Percentiles rank a stretch among this genome's conserved stretches.
Evolutionary conservation across 2,888 invertebrate genomes (phyloP).

Genomic region (Hypolimnas misippus): DNA sequence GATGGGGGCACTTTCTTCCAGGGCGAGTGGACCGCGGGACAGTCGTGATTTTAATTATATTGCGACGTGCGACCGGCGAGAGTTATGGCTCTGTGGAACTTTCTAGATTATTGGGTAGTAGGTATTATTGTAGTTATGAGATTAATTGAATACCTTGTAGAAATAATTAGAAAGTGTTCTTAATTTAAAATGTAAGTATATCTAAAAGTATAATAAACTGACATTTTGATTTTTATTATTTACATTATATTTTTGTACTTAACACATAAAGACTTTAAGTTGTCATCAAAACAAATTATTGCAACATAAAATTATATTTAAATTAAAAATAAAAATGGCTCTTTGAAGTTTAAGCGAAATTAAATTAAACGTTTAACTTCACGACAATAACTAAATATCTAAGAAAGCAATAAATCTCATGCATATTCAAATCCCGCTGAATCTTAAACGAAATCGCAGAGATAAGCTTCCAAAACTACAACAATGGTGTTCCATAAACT

Average conservation of each 20-base stretch:
- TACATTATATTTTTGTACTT: too few species aligned
- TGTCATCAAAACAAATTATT: not conserved
- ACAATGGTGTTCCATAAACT: slow-evolving; percentile 68
- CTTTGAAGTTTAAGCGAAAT: not conserved
- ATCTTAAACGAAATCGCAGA: slow-evolving; percentile 43
- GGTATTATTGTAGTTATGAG: slow-evolving; percentile 15
- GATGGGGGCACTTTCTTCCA: slow-evolving; percentile 69
- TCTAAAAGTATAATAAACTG: too few species aligned
- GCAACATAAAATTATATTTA: not conserved
- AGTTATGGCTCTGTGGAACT: slow-evolving; percentile 69
- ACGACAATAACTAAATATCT: slow-evolving; percentile 7
- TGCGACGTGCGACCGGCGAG: slow-evolving; percentile 72
- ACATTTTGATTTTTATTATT: too few species aligned
- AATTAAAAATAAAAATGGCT: not conserved
- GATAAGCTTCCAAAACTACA: slow-evolving; percentile 47
- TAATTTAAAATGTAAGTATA: too few species aligned
- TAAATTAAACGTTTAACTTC: slow-evolving; percentile 4
- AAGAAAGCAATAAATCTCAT: slow-evolving; percentile 41
- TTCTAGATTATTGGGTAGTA: slow-evolving; percentile 47
- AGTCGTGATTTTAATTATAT: slow-evolving; percentile 83
- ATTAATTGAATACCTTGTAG: too few species aligned
- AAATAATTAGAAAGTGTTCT: too few species aligned
- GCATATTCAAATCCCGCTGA: slow-evolving; percentile 39
- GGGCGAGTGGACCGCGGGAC: slow-evolving; percentile 78
- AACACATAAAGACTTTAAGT: too few species aligned